Evolutionary conservation across 2,888 invertebrate species (phyloP), one percentile per base, ranked within the genome.

Genomic region (Incurvaria masculella): DNA sequence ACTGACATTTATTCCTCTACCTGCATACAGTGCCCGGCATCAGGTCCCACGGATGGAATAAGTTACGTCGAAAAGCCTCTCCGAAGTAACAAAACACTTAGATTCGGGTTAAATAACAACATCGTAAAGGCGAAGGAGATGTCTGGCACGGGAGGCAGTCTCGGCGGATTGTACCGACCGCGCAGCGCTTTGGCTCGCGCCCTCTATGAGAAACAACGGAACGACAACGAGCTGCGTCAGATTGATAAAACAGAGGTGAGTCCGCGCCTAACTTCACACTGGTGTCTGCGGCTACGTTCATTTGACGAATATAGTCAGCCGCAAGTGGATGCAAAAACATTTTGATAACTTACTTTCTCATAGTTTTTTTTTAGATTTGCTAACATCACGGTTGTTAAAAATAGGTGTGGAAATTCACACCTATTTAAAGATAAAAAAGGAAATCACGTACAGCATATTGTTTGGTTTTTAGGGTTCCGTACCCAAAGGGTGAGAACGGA

Each of bases 171-270:
- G 44, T 87, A 84, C 65, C 75, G 85, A 54, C 88, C 88, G 44
- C 80, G 88, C 59, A 86, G 88, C 55, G 84, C 86, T 46, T 71
- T 90, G 53, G 88, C 89, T 46, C 75, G 88, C 59, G 81, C 87
- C 43, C 68, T 89, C 45, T 88, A 87, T 72, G 84, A 88, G 58
- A 88, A 88, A 65, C 86, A 87, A 59, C 71, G 81, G 55, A 84
- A 85, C 59, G 89, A 90, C 66, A 81, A 84, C 61, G 81, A 82
- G 55, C 74, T 89, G 19, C 80, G 81, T 57, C 76, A 80, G 44
- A 79, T 86, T 64, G 88, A 90, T 65, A 87, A 87, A 61, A 79
- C 72, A 48, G 81, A 85, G 84, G 88, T 88, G 68, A 81, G 83
- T 60, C n/a, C 50, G 14, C 33, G 14, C 11, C 33, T 33, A 33